Conservation (phyloP, 1,140 invertebrate species). For the Ceratoteleas bidentatus region DNA sequence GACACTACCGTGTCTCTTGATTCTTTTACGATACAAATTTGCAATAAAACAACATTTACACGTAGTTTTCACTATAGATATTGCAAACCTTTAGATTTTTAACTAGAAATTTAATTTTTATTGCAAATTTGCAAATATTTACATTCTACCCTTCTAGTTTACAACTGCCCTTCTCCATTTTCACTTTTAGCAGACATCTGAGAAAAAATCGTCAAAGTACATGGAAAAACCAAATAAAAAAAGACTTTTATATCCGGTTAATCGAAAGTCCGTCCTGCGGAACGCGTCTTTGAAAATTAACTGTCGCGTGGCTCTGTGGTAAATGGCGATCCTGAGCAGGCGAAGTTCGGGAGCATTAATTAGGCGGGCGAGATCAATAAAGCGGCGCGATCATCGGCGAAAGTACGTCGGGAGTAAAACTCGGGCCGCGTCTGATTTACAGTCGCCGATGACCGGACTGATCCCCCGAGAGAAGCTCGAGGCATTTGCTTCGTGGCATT, state of each 20-base stretch:
- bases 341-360: constrained; percentile 66
- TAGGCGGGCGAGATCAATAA: constrained; percentile 63
- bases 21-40: no score
- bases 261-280: constrained; percentile 4
- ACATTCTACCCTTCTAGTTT: no score
- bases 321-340: constrained; percentile 53
- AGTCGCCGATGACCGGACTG: constrained; percentile 58
- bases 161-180: no score
- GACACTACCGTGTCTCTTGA: no score
- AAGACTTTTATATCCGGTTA: not conserved
- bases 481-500: constrained; percentile 60
- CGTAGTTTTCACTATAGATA: no score
- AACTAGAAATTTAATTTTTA: no score
- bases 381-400: constrained; percentile 64
- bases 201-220: no score
- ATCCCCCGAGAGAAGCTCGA: constrained; percentile 57
- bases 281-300: constrained; percentile 47
- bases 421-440: constrained; percentile 63
- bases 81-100: no score
- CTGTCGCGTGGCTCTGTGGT: constrained; percentile 52
- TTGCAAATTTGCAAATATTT: no score
- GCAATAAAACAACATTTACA: no score
- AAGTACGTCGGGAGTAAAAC: constrained; percentile 63
- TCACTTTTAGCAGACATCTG: no score
- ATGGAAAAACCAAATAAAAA: not conserved